phyloP scores from a whole-genome alignment of 2,888 invertebrate genomes.

The Corbicula japonica region DNA sequence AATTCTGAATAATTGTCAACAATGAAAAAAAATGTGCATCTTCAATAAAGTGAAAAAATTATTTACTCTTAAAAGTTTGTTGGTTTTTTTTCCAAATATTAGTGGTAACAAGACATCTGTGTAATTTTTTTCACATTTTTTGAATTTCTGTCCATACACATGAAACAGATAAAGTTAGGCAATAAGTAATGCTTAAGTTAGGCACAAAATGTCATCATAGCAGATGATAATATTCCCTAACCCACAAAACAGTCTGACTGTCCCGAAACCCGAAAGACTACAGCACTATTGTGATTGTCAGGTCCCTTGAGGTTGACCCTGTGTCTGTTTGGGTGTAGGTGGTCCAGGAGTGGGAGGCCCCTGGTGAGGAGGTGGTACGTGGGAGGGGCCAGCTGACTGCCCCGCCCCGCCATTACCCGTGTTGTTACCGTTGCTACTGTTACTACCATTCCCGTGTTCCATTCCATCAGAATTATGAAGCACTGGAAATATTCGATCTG shows the following conservation, averaged over 20 bases:
- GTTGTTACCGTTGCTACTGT: slow-evolving; percentile 57
- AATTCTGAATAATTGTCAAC: too few species aligned
- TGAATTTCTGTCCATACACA: not conserved
- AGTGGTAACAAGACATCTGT: not conserved
- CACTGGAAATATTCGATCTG: slow-evolving; percentile 78
- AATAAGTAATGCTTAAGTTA: not conserved
- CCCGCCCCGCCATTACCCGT: slow-evolving; percentile 69
- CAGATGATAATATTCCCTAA: slow-evolving; percentile 2
- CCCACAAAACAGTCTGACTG: slow-evolving; percentile 32
- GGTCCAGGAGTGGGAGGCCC: slow-evolving; percentile 72
- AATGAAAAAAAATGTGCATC: too few species aligned
- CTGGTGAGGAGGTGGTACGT: slow-evolving; percentile 65
- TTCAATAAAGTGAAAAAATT: too few species aligned
- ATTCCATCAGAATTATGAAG: slow-evolving; percentile 74
- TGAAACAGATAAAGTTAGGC: not conserved
- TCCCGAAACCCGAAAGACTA: slow-evolving; percentile 2
- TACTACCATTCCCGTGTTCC: slow-evolving; percentile 53
- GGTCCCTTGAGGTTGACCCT: slow-evolving; percentile 70
- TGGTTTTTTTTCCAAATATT: slow-evolving; percentile 4
- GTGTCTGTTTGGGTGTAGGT: slow-evolving; percentile 70
- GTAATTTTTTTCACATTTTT: not conserved
- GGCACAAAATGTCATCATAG: slow-evolving; percentile 1
- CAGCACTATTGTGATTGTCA: slow-evolving; percentile 62
- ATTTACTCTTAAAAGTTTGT: too few species aligned
- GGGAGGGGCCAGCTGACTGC: slow-evolving; percentile 63